These are phyloP conservation scores for Antheraea mylitta DNA, from an alignment of 1,140 invertebrate species.

Conservation along the genomic window DNA sequence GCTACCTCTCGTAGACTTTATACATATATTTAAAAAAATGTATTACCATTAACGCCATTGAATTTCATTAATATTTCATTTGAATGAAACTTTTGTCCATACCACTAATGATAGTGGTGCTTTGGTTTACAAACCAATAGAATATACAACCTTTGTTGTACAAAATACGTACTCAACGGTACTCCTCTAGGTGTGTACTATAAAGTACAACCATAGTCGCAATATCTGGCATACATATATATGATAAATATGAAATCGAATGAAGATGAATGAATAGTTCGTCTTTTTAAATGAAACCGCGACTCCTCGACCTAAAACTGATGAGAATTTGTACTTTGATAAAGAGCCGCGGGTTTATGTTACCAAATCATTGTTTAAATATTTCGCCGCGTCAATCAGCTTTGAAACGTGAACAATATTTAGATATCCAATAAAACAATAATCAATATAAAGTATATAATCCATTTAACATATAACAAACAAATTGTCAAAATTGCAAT, in stretches of 20 bases:
- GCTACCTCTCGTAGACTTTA: background rate
- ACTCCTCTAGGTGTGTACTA: no score
- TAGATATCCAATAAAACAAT: slow-evolving; percentile 46
- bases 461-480: slow-evolving; percentile 75
- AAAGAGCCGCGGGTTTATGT: slow-evolving; percentile 37
- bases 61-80: slow-evolving; percentile 67
- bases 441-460: slow-evolving; percentile 60
- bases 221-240: slow-evolving; percentile 21
- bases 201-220: no score
- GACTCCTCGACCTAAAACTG: slow-evolving; percentile 57
- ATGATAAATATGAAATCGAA: slow-evolving; percentile 30
- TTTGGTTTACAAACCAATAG: slow-evolving; percentile 30
- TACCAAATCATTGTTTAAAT: slow-evolving; percentile 22
- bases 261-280: slow-evolving; percentile 46
- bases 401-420: background rate
- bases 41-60: slow-evolving; percentile 16
- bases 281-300: slow-evolving; percentile 54
- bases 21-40: slow-evolving; percentile 3
- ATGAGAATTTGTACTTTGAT: slow-evolving; percentile 73
- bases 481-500: slow-evolving; percentile 53
- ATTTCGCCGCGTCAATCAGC: background rate
- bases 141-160: slow-evolving; percentile 18
- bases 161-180: background rate
- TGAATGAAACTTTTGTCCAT: slow-evolving; percentile 44
- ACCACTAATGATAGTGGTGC: slow-evolving; percentile 12